Percentiles rank a stretch among this genome's conserved stretches.
phyloP scores from a whole-genome alignment of 2,888 invertebrate species.

The Reticulitermes lucifugus region DNA sequence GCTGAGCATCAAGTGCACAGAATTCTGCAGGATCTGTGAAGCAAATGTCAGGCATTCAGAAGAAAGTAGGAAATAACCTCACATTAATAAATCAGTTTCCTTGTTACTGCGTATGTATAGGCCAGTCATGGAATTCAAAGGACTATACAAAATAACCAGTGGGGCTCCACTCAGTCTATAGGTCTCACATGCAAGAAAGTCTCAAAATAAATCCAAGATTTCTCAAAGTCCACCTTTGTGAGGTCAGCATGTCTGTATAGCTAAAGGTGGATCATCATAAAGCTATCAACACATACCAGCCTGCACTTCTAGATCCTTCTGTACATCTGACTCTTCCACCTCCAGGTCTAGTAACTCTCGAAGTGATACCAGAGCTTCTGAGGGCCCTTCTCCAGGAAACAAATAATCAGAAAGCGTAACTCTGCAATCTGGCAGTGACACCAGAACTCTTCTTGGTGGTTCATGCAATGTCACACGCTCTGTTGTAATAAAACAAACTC shows the following conservation, averaged over 20 bases:
- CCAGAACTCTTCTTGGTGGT: constrained; percentile 87
- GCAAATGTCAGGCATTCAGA: too few relatives aligned
- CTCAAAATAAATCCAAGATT: too few relatives aligned
- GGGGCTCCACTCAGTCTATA: too few relatives aligned
- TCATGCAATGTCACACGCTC: constrained; percentile 87
- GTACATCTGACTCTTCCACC: constrained; percentile 76
- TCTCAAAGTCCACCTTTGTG: too few relatives aligned
- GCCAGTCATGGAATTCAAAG: too few relatives aligned
- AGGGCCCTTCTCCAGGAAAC: constrained; percentile 89
- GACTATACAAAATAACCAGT: too few relatives aligned
- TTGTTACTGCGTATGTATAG: too few relatives aligned
- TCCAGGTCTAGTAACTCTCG: constrained; percentile 84
- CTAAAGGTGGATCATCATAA: too few relatives aligned
- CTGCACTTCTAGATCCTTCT: constrained; percentile 81
- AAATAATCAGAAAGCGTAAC: constrained; percentile 89
- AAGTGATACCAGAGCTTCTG: constrained; percentile 83
- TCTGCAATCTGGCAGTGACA: constrained; percentile 72
- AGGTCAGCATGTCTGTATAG: too few relatives aligned
- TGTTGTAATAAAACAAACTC: constrained; percentile 57
- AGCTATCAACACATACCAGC: constrained; percentile 69
- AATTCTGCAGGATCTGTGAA: constrained; percentile 43
- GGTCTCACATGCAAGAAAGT: too few relatives aligned
- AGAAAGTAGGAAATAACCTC: too few relatives aligned
- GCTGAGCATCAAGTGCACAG: constrained; percentile 27
- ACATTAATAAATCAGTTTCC: too few relatives aligned